Evolutionary conservation across 2,113 vertebrate genomes (phyloP).

Genomic region (Dascyllus trimaculatus): DNA sequence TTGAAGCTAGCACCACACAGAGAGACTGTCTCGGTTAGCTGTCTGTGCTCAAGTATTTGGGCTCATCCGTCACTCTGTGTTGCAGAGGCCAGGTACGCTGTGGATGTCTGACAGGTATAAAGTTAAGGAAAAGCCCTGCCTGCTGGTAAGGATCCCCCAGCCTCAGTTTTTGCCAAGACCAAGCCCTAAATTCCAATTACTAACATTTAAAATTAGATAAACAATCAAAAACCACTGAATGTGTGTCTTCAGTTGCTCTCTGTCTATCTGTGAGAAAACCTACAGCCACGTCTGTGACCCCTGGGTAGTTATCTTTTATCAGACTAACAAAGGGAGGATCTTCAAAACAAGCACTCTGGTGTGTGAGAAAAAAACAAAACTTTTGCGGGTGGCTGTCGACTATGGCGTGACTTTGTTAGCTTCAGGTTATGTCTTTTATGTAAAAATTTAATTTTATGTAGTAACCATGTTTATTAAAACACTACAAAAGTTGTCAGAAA

Average conservation of each 20-base stretch:
- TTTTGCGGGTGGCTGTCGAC: no score
- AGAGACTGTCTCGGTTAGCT: slow-evolving; percentile 15
- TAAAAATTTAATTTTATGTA: no score
- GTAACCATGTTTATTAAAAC: background rate
- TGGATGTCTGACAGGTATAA: slow-evolving; percentile 16
- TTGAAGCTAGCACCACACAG: slow-evolving; percentile 42
- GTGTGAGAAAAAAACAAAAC: no score
- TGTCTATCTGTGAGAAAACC: slow-evolving; percentile 18
- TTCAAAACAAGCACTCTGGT: no score
- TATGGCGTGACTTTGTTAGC: no score
- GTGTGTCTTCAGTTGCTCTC: background rate
- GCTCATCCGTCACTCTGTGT: slow-evolving; percentile 11
- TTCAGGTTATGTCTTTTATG: no score
- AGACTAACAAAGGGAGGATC: no score
- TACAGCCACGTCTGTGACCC: background rate
- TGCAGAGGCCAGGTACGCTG: slow-evolving; percentile 11
- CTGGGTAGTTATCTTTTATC: no score
- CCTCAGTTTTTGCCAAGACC: no score
- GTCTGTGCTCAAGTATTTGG: background rate
- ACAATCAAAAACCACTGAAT: background rate
- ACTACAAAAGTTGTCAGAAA: background rate
- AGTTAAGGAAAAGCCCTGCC: background rate
- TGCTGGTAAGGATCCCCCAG: background rate
- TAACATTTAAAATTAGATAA: no score
- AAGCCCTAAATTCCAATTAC: no score